Base-by-base conservation (phyloP, 2,113 vertebrate species). In the Pachyramphus minor region DNA sequence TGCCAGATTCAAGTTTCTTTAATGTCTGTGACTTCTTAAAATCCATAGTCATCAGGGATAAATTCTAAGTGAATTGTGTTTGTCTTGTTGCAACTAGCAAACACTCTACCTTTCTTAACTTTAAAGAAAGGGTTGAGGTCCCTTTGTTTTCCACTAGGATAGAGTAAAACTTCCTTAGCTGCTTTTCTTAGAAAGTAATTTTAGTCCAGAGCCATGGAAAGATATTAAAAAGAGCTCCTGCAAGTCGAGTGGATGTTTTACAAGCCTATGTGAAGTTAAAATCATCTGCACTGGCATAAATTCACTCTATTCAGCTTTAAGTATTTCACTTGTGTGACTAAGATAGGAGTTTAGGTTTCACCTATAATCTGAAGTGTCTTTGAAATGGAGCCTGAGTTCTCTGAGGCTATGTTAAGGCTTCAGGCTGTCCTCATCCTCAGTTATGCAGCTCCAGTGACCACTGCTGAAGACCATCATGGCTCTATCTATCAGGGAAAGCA, bases 141-240 rank as follows among this genome's bases (percentile, higher is more conserved):
- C 82, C 7, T 50, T 73, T 45, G 52, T 67, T 79, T 84, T 45
- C 39, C 45, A 28, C 18, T 50, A 53, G 35, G 7, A 49, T 23
- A 63, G 47, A 72, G 41, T 79, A 77, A 89, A 95, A 91, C 66
- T 35, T 17, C 18, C 41, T 84, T 39, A 74, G 59, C 15, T 90
- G 44, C 41, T 81, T 86, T 96, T 89, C 91, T 93, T 96, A 94
- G 92, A 96, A 90, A 96, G 80, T 63, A 81, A 55, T 86, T 96
- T 92, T 89, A 77, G 53, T 60, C 87, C 53, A 63, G 79, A 89
- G 67, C 8, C 69, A 93, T 62, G 71, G 82, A 91, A 92, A 92
- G 35, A 75, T 27, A 68, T 66, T 81, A 37, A 84, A 87, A 87
- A 68, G 41, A 76, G 30, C 35, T 89, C 24, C 47, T 85, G 49